These are phyloP conservation scores for Drosophila neocordata DNA, from an alignment of 1,140 invertebrate genomes.

Conservation along the genomic window DNA sequence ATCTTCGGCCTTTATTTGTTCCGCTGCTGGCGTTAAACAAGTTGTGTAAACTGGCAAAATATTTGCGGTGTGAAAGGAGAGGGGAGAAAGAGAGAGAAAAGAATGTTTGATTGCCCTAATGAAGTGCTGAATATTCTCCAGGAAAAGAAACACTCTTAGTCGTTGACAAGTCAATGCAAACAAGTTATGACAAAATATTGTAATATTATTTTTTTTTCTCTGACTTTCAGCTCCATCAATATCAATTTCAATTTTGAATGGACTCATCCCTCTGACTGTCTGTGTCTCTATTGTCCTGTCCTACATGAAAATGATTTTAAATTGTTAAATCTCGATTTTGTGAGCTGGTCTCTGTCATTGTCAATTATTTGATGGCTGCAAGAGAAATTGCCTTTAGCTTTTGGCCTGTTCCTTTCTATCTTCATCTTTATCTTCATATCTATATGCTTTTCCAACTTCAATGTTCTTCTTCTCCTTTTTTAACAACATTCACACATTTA, in stretches of 20 bases:
- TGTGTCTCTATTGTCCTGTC: not conserved
- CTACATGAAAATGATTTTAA: slow-evolving; percentile 77
- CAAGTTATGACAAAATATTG: slow-evolving; percentile 55
- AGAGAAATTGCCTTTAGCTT: slow-evolving; percentile 45
- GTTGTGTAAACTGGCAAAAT: slow-evolving; percentile 74
- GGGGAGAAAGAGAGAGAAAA: not conserved
- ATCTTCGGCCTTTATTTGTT: slow-evolving; percentile 27
- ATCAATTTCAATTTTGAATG: slow-evolving; percentile 55
- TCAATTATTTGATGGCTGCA: slow-evolving; percentile 53
- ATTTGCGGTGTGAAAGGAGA: slow-evolving; percentile 42
- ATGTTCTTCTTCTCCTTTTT: too few relatives aligned
- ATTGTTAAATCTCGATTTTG: slow-evolving; percentile 56
- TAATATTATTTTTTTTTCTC: not conserved
- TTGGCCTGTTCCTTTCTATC: slow-evolving; percentile 25
- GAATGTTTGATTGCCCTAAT: slow-evolving; percentile 60
- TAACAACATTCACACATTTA: slow-evolving; percentile 29
- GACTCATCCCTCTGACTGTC: slow-evolving; percentile 25
- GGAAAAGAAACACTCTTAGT: slow-evolving; percentile 5
- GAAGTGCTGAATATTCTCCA: slow-evolving; percentile 57
- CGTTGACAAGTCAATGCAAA: slow-evolving; percentile 48
- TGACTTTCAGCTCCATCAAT: slow-evolving; percentile 47
- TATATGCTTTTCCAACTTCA: not conserved
- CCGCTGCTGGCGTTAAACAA: slow-evolving; percentile 60
- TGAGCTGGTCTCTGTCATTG: slow-evolving; percentile 68
- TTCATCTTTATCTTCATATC: not conserved